Base-by-base conservation (phyloP, 2,888 invertebrate species). In the Drosophila sordidapex region DNA sequence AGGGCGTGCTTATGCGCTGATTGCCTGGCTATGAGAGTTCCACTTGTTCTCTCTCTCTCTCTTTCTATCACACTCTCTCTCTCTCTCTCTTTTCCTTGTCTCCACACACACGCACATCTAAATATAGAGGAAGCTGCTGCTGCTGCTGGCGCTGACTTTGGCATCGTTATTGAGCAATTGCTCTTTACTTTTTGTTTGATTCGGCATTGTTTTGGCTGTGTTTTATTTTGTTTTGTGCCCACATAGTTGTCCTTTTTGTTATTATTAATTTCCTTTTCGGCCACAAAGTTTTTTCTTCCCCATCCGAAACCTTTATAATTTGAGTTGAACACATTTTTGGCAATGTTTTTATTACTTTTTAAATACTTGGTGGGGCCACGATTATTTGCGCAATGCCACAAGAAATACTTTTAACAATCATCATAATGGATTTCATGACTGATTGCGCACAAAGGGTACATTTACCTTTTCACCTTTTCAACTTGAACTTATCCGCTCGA, bases 1-100 rank as follows among this genome's bases (percentile, higher is more conserved):
- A 89, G 85, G 89, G 85, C 89, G 85, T 89, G 87, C 89, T 89
- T 87, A 85, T 89, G 87, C 89, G 82, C 85, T 85, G 89, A 85
- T 85, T 85, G 85, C 85, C 76, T 76, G 83, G 83, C 83, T 83
- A 86, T 88, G 81, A 78, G 87, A 78, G 60, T 72, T 77, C 66
- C 70, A 61, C 58, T 75, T 35, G 27, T 56, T 27, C 51, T 33
- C 46, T 29, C n/a, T 35, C n/a, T 29, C n/a, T 29, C 25, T 18
- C n/a, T 2, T 5, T 27, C 5, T 5, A 5, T 6, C 27, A 6
- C 27, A 10, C 51, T 38, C 31, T 27, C 46, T 31, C 38, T 57
- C 52, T 58, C 38, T 46, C 35, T 36, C 49, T 43, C 40, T 38
- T 25, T 33, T 25, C 36, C 25, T 38, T 62, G 48, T 58, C 35